These are phyloP conservation scores for Nycticryphes semicollaris DNA, from an alignment of 2,113 vertebrate genomes.

Conservation along the genomic window DNA sequence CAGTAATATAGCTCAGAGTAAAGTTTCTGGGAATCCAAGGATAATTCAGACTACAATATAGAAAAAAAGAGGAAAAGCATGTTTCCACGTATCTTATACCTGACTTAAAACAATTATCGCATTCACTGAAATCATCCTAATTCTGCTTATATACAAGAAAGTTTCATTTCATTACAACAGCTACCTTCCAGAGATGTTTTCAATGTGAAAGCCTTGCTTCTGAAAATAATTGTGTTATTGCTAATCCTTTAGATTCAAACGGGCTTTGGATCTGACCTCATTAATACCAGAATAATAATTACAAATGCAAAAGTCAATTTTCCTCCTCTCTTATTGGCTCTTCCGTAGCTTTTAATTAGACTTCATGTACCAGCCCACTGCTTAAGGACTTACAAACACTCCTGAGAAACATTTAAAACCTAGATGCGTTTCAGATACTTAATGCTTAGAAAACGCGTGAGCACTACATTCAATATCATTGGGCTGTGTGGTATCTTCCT, in stretches of 20 bases:
- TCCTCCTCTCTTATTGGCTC: background rate
- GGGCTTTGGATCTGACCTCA: conserved; percentile 27
- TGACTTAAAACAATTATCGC: background rate
- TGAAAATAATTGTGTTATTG: background rate
- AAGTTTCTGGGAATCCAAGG: background rate
- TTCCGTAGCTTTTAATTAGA: background rate
- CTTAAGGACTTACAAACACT: background rate
- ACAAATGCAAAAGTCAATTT: conserved; percentile 12
- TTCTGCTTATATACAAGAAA: background rate
- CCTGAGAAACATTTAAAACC: background rate
- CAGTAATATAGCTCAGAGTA: background rate
- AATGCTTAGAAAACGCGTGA: background rate
- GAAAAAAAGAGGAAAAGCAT: background rate
- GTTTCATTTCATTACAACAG: conserved; percentile 1
- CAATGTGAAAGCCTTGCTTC: background rate
- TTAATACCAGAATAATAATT: conserved; percentile 45
- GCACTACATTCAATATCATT: background rate
- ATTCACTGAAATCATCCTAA: background rate
- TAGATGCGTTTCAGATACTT: background rate
- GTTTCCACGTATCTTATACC: background rate
- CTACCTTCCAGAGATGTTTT: background rate
- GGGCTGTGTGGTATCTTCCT: background rate
- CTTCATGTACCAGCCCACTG: background rate
- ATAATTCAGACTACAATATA: background rate
- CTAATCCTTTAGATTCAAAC: background rate